These are phyloP conservation scores for Hiodon alosoides DNA, from an alignment of 2,113 vertebrate species.

Conservation along the genomic window DNA sequence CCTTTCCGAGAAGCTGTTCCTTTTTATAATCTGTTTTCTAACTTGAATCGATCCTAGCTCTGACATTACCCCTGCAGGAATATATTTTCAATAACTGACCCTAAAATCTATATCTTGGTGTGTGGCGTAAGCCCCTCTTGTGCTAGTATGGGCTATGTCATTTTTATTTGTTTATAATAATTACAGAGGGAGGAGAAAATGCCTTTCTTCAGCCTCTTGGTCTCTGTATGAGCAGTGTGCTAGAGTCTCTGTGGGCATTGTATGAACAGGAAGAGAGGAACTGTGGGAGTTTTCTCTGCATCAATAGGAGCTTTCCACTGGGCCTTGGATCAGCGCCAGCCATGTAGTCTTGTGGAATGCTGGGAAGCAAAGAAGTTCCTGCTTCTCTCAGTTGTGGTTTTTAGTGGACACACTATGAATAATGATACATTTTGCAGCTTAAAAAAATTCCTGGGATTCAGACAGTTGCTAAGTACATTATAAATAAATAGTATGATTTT, in stretches of 20 bases:
- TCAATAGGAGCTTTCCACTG: constrained; percentile 52
- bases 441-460: constrained; percentile 20
- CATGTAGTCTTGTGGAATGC: constrained; percentile 29
- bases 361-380: constrained; percentile 30
- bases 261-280: constrained; percentile 51
- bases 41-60: constrained; percentile 28
- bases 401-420: constrained; percentile 40
- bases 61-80: constrained; percentile 6
- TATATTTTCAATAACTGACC: constrained; percentile 4
- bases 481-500: constrained; percentile 24
- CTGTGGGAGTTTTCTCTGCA: constrained; percentile 53
- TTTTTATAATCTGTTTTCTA: constrained; percentile 30
- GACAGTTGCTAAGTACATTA: constrained; percentile 32
- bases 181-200: neutral
- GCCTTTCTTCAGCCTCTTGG: constrained; percentile 18
- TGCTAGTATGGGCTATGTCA: neutral
- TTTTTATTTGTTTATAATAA: neutral
- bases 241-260: constrained; percentile 41
- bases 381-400: constrained; percentile 29
- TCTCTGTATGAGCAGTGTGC: constrained; percentile 36
- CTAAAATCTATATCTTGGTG: neutral
- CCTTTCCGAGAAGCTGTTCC: constrained; percentile 21
- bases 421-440: constrained; percentile 30
- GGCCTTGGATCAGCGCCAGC: constrained; percentile 47
- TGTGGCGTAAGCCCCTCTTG: neutral